These are phyloP conservation scores for Channa striata DNA, from an alignment of 2,797 vertebrate species.

Conservation along the genomic window DNA sequence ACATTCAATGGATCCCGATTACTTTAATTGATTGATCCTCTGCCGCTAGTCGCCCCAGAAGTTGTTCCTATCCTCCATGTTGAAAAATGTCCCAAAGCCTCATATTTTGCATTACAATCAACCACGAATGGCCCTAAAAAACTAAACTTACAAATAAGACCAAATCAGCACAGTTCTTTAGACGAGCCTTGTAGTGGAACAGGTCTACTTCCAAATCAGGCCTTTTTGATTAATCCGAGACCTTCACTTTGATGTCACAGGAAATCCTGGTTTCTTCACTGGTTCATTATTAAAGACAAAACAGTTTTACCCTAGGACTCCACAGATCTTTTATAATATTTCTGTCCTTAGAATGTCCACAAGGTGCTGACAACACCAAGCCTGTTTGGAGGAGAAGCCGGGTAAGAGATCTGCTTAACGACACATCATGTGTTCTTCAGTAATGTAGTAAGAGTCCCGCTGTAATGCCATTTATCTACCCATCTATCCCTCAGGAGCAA, in stretches of 20 bases:
- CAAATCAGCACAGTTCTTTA: too few species aligned
- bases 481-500: constrained; percentile 53
- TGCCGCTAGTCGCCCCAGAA: too few species aligned
- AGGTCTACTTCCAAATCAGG: too few species aligned
- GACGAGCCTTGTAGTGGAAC: too few species aligned
- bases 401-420: constrained; percentile 77
- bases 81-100: too few species aligned
- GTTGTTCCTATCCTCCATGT: too few species aligned
- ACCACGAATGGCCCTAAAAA: too few species aligned
- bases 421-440: neutral
- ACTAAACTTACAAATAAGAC: too few species aligned
- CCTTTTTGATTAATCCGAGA: neutral
- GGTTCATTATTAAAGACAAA: constrained; percentile 1
- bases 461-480: constrained; percentile 12
- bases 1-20: neutral
- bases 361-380: constrained; percentile 85
- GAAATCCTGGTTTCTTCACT: neutral
- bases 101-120: too few species aligned
- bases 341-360: constrained; percentile 87
- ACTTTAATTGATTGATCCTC: neutral
- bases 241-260: neutral
- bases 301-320: rapidly evolving
- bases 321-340: neutral
- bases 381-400: constrained; percentile 77
- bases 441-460: neutral